Conservation (phyloP, 2,888 invertebrate genomes). For the Aporophyla lueneburgensis region DNA sequence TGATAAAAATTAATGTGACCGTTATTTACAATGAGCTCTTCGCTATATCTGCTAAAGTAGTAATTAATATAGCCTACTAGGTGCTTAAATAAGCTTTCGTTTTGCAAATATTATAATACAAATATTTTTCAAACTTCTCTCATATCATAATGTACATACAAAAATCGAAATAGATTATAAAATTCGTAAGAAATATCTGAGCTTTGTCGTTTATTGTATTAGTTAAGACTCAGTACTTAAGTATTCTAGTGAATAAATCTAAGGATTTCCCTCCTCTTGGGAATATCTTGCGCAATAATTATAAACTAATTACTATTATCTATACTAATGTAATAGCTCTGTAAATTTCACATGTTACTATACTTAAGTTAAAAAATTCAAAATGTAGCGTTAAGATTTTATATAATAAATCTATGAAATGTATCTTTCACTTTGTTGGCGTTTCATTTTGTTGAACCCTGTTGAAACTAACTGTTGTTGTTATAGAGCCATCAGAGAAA, state of each 20-base stretch:
- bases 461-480: slow-evolving; percentile 39
- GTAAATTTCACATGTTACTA: slow-evolving; percentile 90
- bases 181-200: slow-evolving; percentile 89
- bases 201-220: slow-evolving; percentile 88
- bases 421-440: slow-evolving; percentile 82
- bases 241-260: slow-evolving; percentile 83
- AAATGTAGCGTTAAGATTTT: slow-evolving; percentile 90
- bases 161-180: slow-evolving; percentile 84
- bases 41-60: slow-evolving; percentile 70
- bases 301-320: slow-evolving; percentile 88
- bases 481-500: slow-evolving; percentile 70
- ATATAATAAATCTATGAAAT: slow-evolving; percentile 91
- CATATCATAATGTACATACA: slow-evolving; percentile 90
- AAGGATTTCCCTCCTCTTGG: slow-evolving; percentile 80
- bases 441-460: slow-evolving; percentile 74
- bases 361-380: slow-evolving; percentile 87
- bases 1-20: slow-evolving; percentile 65
- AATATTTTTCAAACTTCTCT: slow-evolving; percentile 82
- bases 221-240: slow-evolving; percentile 86
- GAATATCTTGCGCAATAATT: slow-evolving; percentile 89
- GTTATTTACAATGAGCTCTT: slow-evolving; percentile 66
- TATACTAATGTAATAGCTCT: slow-evolving; percentile 88
- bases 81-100: slow-evolving; percentile 83
- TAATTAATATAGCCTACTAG: slow-evolving; percentile 75
- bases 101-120: slow-evolving; percentile 78